Percentiles rank a stretch among this genome's conserved stretches.
phyloP scores from a whole-genome alignment of 2,888 invertebrate genomes.

The Anthophora plumipes region DNA sequence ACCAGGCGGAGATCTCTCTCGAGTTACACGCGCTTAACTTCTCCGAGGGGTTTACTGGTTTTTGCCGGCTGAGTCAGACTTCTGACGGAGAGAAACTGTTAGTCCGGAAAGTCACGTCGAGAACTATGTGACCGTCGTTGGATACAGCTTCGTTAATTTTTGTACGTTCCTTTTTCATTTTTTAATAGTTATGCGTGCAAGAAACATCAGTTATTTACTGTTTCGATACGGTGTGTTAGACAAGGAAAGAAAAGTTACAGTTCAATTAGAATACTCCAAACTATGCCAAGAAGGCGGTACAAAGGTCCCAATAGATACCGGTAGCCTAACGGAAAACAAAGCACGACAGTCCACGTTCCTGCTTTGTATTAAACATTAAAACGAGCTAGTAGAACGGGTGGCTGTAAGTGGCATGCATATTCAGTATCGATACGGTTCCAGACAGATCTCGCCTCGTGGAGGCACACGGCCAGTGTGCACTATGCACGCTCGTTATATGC shows the following conservation, averaged over 20 bases:
- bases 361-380: slow-evolving; percentile 34
- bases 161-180: background rate
- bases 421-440: slow-evolving; percentile 31
- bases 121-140: background rate
- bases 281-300: background rate
- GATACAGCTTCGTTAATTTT: background rate
- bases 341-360: slow-evolving; percentile 10
- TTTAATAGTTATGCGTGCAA: no score
- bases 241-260: no score
- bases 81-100: background rate
- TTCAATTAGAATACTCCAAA: background rate
- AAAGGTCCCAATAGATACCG: background rate
- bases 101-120: background rate
- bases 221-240: no score
- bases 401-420: slow-evolving; percentile 29
- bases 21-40: slow-evolving; percentile 40
- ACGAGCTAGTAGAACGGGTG: slow-evolving; percentile 2
- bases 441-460: slow-evolving; percentile 21
- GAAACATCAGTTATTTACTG: no score
- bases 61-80: slow-evolving; percentile 2
- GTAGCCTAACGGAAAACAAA: slow-evolving; percentile 3
- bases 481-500: slow-evolving; percentile 72
- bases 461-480: slow-evolving; percentile 25
- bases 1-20: slow-evolving; percentile 36
- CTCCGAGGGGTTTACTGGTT: background rate